phyloP scores from a whole-genome alignment of 2,888 invertebrate genomes.

The Patella ulyssiponensis region DNA sequence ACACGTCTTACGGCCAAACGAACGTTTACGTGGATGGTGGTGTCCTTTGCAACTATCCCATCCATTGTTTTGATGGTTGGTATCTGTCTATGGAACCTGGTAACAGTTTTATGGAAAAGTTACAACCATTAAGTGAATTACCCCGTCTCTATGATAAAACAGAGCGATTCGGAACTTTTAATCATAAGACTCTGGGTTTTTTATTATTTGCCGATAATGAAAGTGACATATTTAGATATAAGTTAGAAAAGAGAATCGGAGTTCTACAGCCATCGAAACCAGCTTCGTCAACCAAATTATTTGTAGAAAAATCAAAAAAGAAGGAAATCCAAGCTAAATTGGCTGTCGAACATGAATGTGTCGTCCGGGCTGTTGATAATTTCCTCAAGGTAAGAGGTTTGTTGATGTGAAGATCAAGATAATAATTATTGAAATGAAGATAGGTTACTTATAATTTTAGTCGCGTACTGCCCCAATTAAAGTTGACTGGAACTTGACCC shows the following conservation, averaged over 20 bases:
- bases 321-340: conserved; percentile 51
- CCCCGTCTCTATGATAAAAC: conserved; percentile 32
- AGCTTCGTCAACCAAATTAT: conserved; percentile 33
- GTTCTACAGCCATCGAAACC: conserved; percentile 40
- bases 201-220: conserved; percentile 54
- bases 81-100: conserved; percentile 52
- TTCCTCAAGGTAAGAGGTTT: conserved; percentile 50
- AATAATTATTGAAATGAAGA: conserved; percentile 44
- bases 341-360: conserved; percentile 48
- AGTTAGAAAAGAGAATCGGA: conserved; percentile 57
- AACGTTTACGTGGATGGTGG: conserved; percentile 61
- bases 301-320: conserved; percentile 37
- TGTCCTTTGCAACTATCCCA: conserved; percentile 59
- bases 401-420: conserved; percentile 53
- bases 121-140: conserved; percentile 42
- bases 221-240: conserved; percentile 55
- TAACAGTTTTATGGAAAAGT: conserved; percentile 48
- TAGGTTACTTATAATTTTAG: neutral
- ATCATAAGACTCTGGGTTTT: conserved; percentile 52
- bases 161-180: conserved; percentile 47
- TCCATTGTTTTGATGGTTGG: conserved; percentile 64
- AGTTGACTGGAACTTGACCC: neutral
- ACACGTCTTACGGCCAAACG: conserved; percentile 34
- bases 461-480: neutral
- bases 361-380: conserved; percentile 51